These are phyloP conservation scores for Eremobia ochroleuca DNA, from an alignment of 2,888 invertebrate genomes.

Conservation along the genomic window DNA sequence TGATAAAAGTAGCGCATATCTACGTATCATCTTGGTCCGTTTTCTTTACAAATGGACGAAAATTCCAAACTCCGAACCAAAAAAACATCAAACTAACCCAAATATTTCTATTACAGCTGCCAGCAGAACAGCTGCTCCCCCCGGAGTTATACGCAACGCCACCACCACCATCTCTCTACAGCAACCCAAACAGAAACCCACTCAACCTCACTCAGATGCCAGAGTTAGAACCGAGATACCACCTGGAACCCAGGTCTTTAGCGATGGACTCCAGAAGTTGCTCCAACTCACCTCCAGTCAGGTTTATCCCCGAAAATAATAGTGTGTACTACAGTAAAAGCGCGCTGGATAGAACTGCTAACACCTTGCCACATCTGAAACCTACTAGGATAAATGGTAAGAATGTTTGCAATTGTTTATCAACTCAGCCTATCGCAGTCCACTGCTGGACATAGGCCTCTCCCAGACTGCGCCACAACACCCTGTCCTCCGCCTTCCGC, in stretches of 20 bases:
- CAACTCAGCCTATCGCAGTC: no score
- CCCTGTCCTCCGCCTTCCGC: no score
- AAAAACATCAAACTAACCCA: background rate
- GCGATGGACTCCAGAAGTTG: conserved; percentile 79
- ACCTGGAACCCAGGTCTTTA: conserved; percentile 70
- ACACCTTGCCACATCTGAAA: conserved; percentile 83
- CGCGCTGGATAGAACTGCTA: conserved; percentile 78
- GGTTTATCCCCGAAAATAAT: conserved; percentile 82
- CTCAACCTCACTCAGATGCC: conserved; percentile 84
- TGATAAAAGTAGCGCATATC: background rate
- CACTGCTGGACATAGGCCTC: no score
- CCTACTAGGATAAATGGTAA: conserved; percentile 78
- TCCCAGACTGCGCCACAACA: no score
- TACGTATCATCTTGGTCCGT: background rate
- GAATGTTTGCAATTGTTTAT: conserved; percentile 47
- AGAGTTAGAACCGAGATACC: conserved; percentile 80
- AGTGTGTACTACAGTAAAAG: conserved; percentile 83
- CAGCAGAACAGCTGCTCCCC: conserved; percentile 87
- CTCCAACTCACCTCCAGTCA: conserved; percentile 84
- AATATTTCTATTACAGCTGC: conserved; percentile 74
- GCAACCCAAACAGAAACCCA: conserved; percentile 82
- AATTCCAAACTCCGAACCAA: background rate
- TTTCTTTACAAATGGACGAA: background rate
- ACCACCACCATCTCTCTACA: conserved; percentile 82
- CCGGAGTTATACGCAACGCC: conserved; percentile 84